A percentile compares a stretch with the other conserved stretches of the same genome.
phyloP scores from a whole-genome alignment of 2,888 invertebrate genomes.

The Caenorhabditis doughertyi region DNA sequence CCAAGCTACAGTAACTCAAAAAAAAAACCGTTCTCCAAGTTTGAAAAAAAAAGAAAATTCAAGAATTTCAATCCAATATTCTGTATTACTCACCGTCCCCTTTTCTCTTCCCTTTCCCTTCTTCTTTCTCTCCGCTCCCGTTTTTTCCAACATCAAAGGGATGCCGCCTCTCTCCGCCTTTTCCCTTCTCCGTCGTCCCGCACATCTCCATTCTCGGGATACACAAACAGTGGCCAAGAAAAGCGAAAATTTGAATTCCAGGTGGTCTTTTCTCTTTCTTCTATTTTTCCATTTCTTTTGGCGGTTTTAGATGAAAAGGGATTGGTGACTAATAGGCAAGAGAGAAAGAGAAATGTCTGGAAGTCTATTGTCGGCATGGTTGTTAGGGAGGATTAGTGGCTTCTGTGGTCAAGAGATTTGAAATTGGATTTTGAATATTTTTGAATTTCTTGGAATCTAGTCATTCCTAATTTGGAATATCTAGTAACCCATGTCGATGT shows the following conservation, averaged over 20 bases:
- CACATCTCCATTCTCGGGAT: constrained; percentile 16
- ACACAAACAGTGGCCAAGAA: neutral
- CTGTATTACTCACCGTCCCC: neutral
- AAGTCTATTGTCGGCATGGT: neutral
- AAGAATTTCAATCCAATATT: no score
- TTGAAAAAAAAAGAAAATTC: no score
- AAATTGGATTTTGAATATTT: no score
- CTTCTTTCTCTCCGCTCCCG: constrained; percentile 4
- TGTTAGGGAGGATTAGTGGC: neutral
- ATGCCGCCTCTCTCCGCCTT: constrained; percentile 2
- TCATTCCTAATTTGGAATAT: no score
- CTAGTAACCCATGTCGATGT: no score
- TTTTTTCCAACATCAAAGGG: constrained; percentile 14
- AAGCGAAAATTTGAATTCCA: constrained; percentile 28
- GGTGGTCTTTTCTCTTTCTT: constrained; percentile 36
- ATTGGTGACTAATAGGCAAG: constrained; percentile 39
- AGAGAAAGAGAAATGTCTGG: neutral
- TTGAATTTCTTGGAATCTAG: no score
- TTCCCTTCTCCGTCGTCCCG: neutral
- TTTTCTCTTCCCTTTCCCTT: neutral
- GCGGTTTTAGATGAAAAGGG: constrained; percentile 29
- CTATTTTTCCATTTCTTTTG: no score
- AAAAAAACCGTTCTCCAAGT: no score
- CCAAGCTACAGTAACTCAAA: no score
- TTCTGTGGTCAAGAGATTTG: neutral